Conservation (phyloP, 2,888 invertebrate genomes). For the Eupithecia subumbrata region DNA sequence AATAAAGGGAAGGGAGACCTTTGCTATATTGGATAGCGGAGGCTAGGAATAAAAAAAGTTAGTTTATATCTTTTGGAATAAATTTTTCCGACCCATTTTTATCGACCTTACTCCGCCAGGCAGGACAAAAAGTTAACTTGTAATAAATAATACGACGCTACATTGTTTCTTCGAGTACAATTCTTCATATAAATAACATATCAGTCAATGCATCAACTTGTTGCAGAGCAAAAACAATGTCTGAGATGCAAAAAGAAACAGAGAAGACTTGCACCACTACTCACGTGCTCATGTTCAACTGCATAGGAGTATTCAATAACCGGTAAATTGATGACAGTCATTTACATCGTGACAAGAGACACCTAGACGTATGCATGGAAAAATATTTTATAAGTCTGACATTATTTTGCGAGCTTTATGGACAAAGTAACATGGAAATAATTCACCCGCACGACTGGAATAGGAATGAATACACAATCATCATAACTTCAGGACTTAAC, state of each 20-base stretch:
- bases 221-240: slow-evolving; percentile 16
- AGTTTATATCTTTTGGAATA: background rate
- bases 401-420: background rate
- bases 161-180: slow-evolving; percentile 1
- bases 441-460: background rate
- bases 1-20: background rate
- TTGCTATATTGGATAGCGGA: too few relatives aligned
- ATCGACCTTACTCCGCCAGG: background rate
- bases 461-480: slow-evolving; percentile 8
- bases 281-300: slow-evolving; percentile 18
- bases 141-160: background rate
- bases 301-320: slow-evolving; percentile 40
- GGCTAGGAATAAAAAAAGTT: background rate
- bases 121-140: background rate
- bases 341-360: slow-evolving; percentile 38
- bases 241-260: slow-evolving; percentile 18
- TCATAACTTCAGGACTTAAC: slow-evolving; percentile 8
- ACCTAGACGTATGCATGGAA: slow-evolving; percentile 45
- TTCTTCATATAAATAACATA: slow-evolving; percentile 15
- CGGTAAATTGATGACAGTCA: slow-evolving; percentile 44
- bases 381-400: slow-evolving; percentile 34
- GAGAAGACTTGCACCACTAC: slow-evolving; percentile 21
- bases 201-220: slow-evolving; percentile 18
- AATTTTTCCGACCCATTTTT: background rate
- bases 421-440: background rate